Evolutionary conservation across 1,140 invertebrate species (phyloP).

Genomic region (Campoletis sonorensis): DNA sequence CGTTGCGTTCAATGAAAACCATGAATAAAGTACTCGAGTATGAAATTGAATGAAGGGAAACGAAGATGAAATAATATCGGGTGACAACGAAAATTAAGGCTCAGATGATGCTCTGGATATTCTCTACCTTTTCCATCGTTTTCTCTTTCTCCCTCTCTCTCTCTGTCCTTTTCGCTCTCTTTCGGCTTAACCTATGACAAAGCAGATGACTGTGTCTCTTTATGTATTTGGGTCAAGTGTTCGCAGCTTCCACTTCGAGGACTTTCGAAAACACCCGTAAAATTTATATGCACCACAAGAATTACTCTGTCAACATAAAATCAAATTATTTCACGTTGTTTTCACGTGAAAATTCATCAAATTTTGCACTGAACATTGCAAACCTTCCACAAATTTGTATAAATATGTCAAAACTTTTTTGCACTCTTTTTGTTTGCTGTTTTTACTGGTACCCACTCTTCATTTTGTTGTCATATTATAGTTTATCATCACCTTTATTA

Average conservation of each 20-base stretch:
- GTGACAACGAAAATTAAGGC: too few relatives aligned
- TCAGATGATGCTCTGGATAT: too few relatives aligned
- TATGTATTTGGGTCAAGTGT: conserved; percentile 58
- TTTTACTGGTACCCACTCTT: too few relatives aligned
- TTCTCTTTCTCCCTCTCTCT: neutral
- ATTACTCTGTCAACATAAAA: neutral
- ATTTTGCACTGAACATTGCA: neutral
- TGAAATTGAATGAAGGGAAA: too few relatives aligned
- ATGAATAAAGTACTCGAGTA: too few relatives aligned
- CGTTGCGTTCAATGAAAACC: too few relatives aligned
- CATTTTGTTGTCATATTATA: too few relatives aligned
- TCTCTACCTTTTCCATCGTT: neutral
- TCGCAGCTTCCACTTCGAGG: conserved; percentile 23
- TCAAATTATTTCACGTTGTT: neutral
- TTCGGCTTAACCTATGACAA: conserved; percentile 37
- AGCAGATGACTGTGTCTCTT: conserved; percentile 36
- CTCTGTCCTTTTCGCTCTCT: conserved; percentile 25
- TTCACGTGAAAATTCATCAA: neutral
- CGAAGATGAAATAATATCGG: too few relatives aligned
- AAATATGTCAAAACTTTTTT: too few relatives aligned
- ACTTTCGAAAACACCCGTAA: conserved; percentile 57
- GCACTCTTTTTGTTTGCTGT: too few relatives aligned
- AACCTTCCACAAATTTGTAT: too few relatives aligned
- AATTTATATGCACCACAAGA: conserved; percentile 46
- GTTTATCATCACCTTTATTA: too few relatives aligned